These are phyloP conservation scores for Xiphophorus hellerii DNA, from an alignment of 2,113 vertebrate species.

Conservation along the genomic window DNA sequence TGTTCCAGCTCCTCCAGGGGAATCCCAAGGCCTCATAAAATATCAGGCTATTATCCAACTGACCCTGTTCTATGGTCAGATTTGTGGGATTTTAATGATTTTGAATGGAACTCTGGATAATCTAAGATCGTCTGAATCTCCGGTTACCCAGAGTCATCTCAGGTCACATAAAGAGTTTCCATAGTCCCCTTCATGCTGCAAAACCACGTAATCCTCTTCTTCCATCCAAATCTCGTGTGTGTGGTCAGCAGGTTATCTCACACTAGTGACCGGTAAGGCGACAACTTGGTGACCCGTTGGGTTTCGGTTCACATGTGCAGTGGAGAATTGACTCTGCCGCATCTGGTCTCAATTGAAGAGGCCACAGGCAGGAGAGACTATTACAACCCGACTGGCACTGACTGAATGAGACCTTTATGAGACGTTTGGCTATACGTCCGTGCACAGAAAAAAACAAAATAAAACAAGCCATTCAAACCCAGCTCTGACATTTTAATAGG, in stretches of 20 bases:
- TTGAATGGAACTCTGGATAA: not conserved
- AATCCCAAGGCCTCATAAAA: not conserved
- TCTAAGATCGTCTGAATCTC: not conserved
- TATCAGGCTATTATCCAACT: not conserved
- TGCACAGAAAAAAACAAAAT: not conserved
- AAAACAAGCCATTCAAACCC: slow-evolving; percentile 31
- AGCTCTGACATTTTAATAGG: slow-evolving; percentile 46
- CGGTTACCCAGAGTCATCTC: too few species aligned
- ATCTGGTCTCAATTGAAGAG: slow-evolving; percentile 64
- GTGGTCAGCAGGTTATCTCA: not conserved
- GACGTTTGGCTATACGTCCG: slow-evolving; percentile 42
- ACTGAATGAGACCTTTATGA: slow-evolving; percentile 68
- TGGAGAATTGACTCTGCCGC: slow-evolving; percentile 32
- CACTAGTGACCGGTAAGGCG: not conserved
- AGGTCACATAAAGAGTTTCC: not conserved
- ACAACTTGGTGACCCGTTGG: not conserved
- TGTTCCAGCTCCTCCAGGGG: too few species aligned
- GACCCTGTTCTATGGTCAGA: not conserved
- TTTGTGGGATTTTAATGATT: not conserved
- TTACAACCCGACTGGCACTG: slow-evolving; percentile 51
- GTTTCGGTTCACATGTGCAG: not conserved
- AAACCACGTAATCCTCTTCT: not conserved
- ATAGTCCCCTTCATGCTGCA: not conserved
- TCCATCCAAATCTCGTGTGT: not conserved
- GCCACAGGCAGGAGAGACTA: slow-evolving; percentile 31